These are phyloP conservation scores for Drosophila mimetica DNA, from an alignment of 2,888 invertebrate genomes.

Conservation along the genomic window DNA sequence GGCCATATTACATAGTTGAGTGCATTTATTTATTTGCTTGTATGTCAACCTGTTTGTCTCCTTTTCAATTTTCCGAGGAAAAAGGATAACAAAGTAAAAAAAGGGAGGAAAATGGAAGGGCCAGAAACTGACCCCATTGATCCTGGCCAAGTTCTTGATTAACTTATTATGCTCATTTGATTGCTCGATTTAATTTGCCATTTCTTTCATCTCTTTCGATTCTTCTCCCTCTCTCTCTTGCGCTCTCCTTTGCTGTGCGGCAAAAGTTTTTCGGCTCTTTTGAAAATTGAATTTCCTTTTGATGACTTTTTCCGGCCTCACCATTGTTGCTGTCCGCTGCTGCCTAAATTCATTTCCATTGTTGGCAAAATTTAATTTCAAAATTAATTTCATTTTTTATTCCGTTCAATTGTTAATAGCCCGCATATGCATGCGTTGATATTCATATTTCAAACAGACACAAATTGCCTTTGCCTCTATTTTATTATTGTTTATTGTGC, in stretches of 20 bases:
- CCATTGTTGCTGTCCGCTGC: slow-evolving; percentile 5
- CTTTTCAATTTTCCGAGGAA: slow-evolving; percentile 73
- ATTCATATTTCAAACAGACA: slow-evolving; percentile 14
- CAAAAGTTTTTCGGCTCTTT: slow-evolving; percentile 31
- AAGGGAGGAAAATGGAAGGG: background rate
- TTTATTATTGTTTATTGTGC: slow-evolving; percentile 7
- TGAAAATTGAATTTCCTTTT: slow-evolving; percentile 65
- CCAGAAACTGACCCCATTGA: slow-evolving; percentile 45
- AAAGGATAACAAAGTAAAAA: background rate
- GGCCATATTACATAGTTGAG: slow-evolving; percentile 78
- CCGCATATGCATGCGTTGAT: slow-evolving; percentile 6
- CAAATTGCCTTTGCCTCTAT: slow-evolving; percentile 9
- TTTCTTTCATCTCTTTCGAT: slow-evolving; percentile 37
- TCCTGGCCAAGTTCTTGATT: slow-evolving; percentile 65
- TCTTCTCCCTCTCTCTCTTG: slow-evolving; percentile 19
- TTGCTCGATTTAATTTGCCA: slow-evolving; percentile 78
- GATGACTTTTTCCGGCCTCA: slow-evolving; percentile 56
- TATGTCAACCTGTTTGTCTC: slow-evolving; percentile 68
- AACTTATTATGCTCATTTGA: slow-evolving; percentile 79
- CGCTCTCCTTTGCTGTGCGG: background rate
- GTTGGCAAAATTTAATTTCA: slow-evolving; percentile 36
- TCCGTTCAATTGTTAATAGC: slow-evolving; percentile 13
- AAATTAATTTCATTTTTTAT: slow-evolving; percentile 55
- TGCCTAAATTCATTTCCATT: slow-evolving; percentile 21
- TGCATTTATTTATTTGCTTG: slow-evolving; percentile 78